phyloP scores from a whole-genome alignment of 1,140 invertebrate genomes.

The Nasonia longicornis region DNA sequence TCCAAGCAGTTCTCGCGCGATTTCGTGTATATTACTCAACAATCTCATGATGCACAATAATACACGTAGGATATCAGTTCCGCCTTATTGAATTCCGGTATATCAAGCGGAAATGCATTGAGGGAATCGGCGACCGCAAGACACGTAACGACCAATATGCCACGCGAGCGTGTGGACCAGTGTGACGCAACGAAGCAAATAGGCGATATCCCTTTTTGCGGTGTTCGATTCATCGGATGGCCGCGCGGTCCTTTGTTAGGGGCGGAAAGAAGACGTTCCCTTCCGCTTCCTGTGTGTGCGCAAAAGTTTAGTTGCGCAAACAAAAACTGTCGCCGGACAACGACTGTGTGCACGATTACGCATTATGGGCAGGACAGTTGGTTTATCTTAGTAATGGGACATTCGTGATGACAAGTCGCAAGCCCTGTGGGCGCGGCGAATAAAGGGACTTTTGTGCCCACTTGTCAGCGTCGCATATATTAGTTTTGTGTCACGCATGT shows the following conservation, averaged over 20 bases:
- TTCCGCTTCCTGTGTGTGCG: constrained; percentile 38
- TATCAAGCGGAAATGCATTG: constrained; percentile 3
- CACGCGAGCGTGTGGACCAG: constrained; percentile 29
- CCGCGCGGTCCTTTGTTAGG: not conserved
- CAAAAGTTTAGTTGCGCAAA: constrained; percentile 29
- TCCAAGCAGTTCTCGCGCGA: too few relatives aligned
- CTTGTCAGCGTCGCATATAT: not conserved
- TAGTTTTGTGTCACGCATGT: constrained; percentile 9
- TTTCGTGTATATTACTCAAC: not conserved
- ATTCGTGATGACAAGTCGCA: constrained; percentile 33
- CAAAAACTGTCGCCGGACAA: not conserved
- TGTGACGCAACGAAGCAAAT: constrained; percentile 40
- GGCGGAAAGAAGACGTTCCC: constrained; percentile 18
- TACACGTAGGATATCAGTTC: not conserved
- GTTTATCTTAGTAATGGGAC: constrained; percentile 29
- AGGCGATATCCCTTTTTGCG: constrained; percentile 34
- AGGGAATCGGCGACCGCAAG: constrained; percentile 33
- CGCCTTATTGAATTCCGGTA: not conserved
- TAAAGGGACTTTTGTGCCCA: not conserved
- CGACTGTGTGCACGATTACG: not conserved
- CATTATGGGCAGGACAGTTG: not conserved
- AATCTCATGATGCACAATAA: not conserved
- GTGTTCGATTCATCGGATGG: constrained; percentile 24
- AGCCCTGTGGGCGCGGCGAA: not conserved
- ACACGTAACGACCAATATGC: constrained; percentile 35